phyloP scores from a whole-genome alignment of 2,113 vertebrate species.

The Poeciliopsis occidentalis region DNA sequence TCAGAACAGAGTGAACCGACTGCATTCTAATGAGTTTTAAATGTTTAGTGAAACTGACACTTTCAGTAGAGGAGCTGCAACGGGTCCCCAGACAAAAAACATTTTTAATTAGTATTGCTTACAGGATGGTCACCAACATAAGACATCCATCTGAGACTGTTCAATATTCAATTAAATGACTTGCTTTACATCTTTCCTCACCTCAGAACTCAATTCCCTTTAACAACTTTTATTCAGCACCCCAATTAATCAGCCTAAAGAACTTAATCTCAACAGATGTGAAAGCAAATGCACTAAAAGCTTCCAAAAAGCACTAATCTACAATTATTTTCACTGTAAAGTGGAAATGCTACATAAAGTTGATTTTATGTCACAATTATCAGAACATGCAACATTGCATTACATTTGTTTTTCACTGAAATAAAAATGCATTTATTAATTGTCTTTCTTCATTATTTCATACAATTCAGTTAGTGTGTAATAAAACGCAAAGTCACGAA shows the following conservation, averaged over 20 bases:
- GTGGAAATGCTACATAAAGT: no score
- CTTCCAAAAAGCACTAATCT: no score
- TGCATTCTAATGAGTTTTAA: no score
- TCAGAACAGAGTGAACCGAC: no score
- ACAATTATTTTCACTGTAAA: no score
- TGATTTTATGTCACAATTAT: no score
- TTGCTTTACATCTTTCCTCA: conserved; percentile 67
- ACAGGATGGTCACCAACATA: conserved; percentile 72
- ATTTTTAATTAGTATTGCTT: conserved; percentile 79
- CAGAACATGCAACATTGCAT: no score
- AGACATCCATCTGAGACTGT: conserved; percentile 74
- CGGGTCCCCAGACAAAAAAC: conserved; percentile 63
- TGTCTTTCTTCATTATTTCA: no score
- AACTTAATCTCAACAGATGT: conserved; percentile 68
- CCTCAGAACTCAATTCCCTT: conserved; percentile 68
- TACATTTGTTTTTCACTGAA: no score
- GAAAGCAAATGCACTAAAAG: conserved; percentile 47
- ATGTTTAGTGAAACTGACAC: not conserved
- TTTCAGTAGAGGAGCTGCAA: conserved; percentile 40
- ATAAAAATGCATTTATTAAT: no score
- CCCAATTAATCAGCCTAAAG: conserved; percentile 72
- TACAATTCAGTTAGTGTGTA: no score
- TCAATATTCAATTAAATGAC: conserved; percentile 81
- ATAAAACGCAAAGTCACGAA: no score
- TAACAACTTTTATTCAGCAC: conserved; percentile 71